Percentiles rank a stretch among this genome's conserved stretches.
Conservation (phyloP, 2,888 invertebrate species). For the Elegia similella region DNA sequence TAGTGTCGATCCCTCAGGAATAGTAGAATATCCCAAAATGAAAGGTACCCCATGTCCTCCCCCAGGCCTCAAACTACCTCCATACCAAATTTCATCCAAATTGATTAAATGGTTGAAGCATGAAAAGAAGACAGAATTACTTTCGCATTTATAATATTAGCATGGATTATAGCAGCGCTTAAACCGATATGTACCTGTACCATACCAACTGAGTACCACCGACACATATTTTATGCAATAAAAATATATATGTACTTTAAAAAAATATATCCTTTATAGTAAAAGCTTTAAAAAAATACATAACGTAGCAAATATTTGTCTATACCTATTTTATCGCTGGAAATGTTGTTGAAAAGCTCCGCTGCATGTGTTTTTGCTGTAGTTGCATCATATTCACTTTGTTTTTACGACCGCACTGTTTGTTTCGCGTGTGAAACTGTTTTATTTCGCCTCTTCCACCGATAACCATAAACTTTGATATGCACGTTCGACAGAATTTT, state of each 20-base stretch:
- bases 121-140: too few relatives aligned
- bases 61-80: too few relatives aligned
- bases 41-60: too few relatives aligned
- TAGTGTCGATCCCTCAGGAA: too few relatives aligned
- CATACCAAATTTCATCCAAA: too few relatives aligned
- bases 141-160: too few relatives aligned
- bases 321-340: background rate
- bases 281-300: background rate
- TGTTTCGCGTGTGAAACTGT: conserved; percentile 9
- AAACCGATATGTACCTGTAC: too few relatives aligned
- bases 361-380: conserved; percentile 3
- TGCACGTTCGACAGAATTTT: background rate
- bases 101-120: too few relatives aligned
- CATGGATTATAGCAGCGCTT: too few relatives aligned
- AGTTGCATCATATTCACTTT: conserved; percentile 12
- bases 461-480: background rate
- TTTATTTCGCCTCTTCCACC: conserved; percentile 2
- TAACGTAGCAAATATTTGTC: background rate
- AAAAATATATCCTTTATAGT: background rate
- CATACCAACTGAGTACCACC: too few relatives aligned
- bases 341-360: background rate
- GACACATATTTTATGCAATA: too few relatives aligned
- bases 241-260: background rate
- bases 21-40: too few relatives aligned
- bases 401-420: conserved; percentile 8